Conservation (phyloP, 1,140 invertebrate species). For the Asbolus verrucosus region DNA sequence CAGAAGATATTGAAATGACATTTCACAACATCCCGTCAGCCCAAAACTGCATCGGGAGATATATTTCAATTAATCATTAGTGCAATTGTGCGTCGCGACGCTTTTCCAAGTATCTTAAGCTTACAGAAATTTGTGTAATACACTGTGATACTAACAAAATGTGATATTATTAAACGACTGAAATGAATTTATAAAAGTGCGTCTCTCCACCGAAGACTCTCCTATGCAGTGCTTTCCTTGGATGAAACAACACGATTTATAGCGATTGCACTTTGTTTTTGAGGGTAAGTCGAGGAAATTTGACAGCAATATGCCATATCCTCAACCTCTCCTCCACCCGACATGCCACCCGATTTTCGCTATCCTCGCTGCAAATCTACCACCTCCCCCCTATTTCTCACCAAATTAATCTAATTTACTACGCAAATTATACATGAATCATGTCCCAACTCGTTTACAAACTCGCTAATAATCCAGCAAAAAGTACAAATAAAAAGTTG, state of each 20-base stretch:
- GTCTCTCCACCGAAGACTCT: slow-evolving; percentile 11
- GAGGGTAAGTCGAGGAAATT: slow-evolving; percentile 8
- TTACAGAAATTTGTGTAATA: slow-evolving; percentile 51
- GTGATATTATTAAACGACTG: slow-evolving; percentile 53
- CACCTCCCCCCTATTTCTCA: background rate
- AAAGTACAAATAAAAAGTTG: slow-evolving; percentile 34
- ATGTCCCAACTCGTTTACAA: background rate
- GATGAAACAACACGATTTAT: slow-evolving; percentile 12
- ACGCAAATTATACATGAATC: slow-evolving; percentile 17
- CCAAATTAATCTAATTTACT: slow-evolving; percentile 3
- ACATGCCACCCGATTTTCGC: background rate
- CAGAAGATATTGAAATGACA: slow-evolving; percentile 56
- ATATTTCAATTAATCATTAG: slow-evolving; percentile 37
- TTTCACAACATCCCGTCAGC: slow-evolving; percentile 52
- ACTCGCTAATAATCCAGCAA: background rate
- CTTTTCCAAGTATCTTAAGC: slow-evolving; percentile 7
- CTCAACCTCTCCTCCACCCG: slow-evolving; percentile 1
- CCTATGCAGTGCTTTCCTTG: slow-evolving; percentile 24
- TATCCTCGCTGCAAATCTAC: background rate
- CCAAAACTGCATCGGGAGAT: slow-evolving; percentile 6
- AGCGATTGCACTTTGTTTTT: slow-evolving; percentile 4
- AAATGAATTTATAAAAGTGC: slow-evolving; percentile 39
- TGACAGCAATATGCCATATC: slow-evolving; percentile 24
- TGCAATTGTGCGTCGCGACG: slow-evolving; percentile 28
- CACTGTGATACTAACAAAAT: slow-evolving; percentile 60